phyloP scores from a whole-genome alignment of 1,140 invertebrate genomes.

The Brachionus plicatilis region DNA sequence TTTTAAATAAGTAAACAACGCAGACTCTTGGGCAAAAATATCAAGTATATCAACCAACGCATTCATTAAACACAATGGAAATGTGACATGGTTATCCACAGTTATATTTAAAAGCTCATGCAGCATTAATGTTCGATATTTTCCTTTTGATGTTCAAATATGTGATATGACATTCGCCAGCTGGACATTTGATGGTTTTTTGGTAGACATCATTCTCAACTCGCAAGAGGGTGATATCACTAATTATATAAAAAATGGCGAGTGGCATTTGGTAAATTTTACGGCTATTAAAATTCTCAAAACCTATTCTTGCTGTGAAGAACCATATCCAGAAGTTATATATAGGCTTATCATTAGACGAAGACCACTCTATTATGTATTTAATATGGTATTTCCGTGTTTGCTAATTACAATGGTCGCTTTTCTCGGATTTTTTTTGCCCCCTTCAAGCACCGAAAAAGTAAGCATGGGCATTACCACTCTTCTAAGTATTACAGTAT shows the following conservation, averaged over 20 bases:
- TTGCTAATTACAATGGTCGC: conserved; percentile 74
- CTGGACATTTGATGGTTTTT: conserved; percentile 23
- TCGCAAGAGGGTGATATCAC: conserved; percentile 48
- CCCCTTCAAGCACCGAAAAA: conserved; percentile 69
- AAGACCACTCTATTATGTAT: conserved; percentile 76
- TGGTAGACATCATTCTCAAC: conserved; percentile 43
- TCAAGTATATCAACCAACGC: conserved; percentile 39
- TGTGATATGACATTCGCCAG: conserved; percentile 15
- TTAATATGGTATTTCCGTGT: conserved; percentile 76
- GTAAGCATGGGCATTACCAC: conserved; percentile 54
- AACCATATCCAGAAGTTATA: conserved; percentile 53
- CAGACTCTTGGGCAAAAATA: conserved; percentile 36
- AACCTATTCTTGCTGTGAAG: conserved; percentile 64
- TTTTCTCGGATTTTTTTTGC: conserved; percentile 79
- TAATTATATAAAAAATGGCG: conserved; percentile 41
- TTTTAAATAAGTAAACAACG: conserved; percentile 32
- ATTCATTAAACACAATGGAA: conserved; percentile 31
- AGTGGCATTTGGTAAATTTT: conserved; percentile 65
- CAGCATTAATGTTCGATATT: conserved; percentile 81
- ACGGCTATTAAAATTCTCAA: conserved; percentile 67
- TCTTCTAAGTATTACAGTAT: conserved; percentile 54
- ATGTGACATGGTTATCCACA: conserved; percentile 78
- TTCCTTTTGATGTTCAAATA: conserved; percentile 73
- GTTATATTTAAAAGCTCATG: conserved; percentile 98
- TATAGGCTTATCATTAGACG: conserved; percentile 59